Base-by-base conservation (phyloP, 2,797 vertebrate species). In the Cyprinella venusta region DNA sequence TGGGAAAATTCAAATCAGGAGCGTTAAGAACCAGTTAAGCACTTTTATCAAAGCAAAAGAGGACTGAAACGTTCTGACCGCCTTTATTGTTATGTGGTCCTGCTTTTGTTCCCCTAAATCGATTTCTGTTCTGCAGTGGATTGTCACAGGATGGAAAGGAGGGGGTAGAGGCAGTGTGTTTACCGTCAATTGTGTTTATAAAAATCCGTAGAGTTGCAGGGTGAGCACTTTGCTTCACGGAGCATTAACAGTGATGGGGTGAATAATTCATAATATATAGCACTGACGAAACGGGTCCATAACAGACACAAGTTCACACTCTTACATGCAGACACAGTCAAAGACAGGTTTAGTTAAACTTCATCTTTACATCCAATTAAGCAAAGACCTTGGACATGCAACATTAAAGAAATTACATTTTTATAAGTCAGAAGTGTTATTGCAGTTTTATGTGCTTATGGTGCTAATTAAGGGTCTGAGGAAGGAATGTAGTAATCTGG, bases 71-170 rank as follows among this genome's bases (percentile, higher is more conserved):
- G 74, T 78, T 85, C 52, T 33, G n/a, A 8, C 33, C 52, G 61
- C 52, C 61, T 88, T 85, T 85, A 45, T 85, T 79, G 81, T 80
- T 80, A 90, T 89, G 71, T 80, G 71, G 75, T 74, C 18, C 70
- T 76, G 88, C 91, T 89, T 56, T 90, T 91, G 88, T 91, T 90
- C 86, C 76, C 80, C 61, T 78, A 79, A 93, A 94, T 90, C 89
- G 86, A 90, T 90, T 89, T 89, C 88, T 69, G 89, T 90, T 90
- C 82, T 89, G 64, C 71, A 59, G 38, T 40, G n/a, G 77, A 36
- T 79, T 38, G 79, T 33, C 33, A 76, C 65, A 59, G 59, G 61
- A 40, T 64, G 40, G 40, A 54, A 45, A 24, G 15, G 19, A 72
- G 56, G 45, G 50, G 26, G 70, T 36, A 45, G 40, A 63, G 21